Evolutionary conservation across 2,888 invertebrate genomes (phyloP).

Genomic region (Plebejus anna): DNA sequence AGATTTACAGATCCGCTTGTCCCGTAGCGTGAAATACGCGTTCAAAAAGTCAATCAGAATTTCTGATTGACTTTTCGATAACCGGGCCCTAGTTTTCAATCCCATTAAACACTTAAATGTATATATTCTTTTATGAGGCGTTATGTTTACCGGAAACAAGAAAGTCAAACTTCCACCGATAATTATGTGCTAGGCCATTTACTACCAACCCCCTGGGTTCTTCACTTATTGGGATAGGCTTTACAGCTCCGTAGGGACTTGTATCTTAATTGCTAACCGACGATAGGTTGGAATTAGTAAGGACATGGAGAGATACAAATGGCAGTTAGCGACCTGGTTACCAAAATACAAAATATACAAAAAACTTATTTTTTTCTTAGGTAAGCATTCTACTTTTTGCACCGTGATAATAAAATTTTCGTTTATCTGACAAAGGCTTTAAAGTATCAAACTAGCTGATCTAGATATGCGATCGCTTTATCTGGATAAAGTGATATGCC

Average conservation of each 20-base stretch:
- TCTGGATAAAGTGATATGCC: slow-evolving; percentile 27
- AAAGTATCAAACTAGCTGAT: background rate
- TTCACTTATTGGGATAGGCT: background rate
- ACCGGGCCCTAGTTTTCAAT: background rate
- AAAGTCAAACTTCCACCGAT: background rate
- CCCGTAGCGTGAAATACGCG: background rate
- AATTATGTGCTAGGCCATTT: background rate
- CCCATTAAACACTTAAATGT: background rate
- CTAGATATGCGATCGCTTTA: background rate
- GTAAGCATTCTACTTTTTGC: too few relatives aligned
- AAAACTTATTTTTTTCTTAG: too few relatives aligned
- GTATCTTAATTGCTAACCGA: slow-evolving; percentile 19
- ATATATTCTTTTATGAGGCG: background rate
- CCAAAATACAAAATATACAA: too few relatives aligned
- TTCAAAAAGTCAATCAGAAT: background rate
- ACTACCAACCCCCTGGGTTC: background rate
- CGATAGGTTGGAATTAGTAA: background rate
- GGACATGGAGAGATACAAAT: background rate
- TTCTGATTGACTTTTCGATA: background rate
- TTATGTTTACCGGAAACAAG: background rate
- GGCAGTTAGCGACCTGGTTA: too few relatives aligned
- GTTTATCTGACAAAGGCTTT: background rate
- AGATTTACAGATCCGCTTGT: background rate
- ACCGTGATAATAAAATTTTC: background rate
- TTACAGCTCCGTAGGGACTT: slow-evolving; percentile 8